phyloP scores from a whole-genome alignment of 2,113 vertebrate genomes.

The Engystomops pustulosus region DNA sequence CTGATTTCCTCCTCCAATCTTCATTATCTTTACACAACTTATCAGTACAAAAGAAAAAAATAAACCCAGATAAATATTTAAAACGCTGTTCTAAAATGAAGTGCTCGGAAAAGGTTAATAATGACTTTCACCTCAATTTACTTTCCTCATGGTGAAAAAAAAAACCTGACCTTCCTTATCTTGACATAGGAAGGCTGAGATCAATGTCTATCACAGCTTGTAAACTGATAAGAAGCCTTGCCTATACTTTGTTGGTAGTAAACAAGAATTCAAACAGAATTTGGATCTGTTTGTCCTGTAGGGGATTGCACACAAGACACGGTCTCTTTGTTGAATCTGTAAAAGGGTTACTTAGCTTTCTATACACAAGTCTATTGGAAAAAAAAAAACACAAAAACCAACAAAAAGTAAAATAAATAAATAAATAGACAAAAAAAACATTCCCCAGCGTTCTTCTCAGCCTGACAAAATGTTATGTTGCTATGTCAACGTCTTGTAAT shows the following conservation, averaged over 20 bases:
- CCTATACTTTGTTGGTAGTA: conserved; percentile 30
- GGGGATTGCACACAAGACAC: conserved; percentile 14
- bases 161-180: conserved; percentile 43
- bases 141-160: conserved; percentile 29
- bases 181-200: conserved; percentile 29
- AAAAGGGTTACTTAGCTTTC: conserved; percentile 50
- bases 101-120: conserved; percentile 20
- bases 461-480: conserved; percentile 53
- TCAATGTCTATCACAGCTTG: conserved; percentile 44
- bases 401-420: too few species aligned
- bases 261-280: conserved; percentile 39
- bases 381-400: conserved; percentile 12
- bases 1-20: conserved; percentile 12
- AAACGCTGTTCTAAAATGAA: conserved; percentile 20
- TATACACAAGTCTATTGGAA: neutral
- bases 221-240: conserved; percentile 43
- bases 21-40: conserved; percentile 7
- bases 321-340: conserved; percentile 10
- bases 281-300: conserved; percentile 27
- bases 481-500: conserved; percentile 53
- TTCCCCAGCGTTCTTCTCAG: conserved; percentile 11
- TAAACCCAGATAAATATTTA: conserved; percentile 20
- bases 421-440: conserved; percentile 10
- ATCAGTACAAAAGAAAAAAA: neutral
- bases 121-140: conserved; percentile 40